Conservation (phyloP, 2,797 vertebrate genomes). For the Lutjanus argentimaculatus region DNA sequence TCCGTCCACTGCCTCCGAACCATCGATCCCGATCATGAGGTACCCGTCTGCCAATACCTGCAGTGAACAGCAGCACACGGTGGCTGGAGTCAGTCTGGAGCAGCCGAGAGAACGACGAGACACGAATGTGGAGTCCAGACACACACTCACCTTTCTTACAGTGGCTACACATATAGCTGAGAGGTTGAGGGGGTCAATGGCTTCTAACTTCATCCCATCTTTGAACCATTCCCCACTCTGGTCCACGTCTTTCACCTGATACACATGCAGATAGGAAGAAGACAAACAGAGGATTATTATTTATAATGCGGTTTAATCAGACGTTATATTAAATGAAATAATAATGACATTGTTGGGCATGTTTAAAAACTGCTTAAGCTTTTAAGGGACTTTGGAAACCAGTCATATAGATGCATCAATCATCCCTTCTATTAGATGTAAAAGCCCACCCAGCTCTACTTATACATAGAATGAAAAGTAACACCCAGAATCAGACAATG, state of each 20-base stretch:
- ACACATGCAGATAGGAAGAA: background rate
- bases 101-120: background rate
- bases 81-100: background rate
- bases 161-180: slow-evolving; percentile 99
- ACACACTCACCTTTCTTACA: slow-evolving; percentile 94
- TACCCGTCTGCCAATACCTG: slow-evolving; percentile 98
- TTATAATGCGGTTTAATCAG: background rate
- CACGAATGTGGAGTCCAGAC: background rate
- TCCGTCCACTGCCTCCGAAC: slow-evolving; percentile 97
- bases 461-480: too few relatives aligned
- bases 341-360: too few relatives aligned
- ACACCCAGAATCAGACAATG: too few relatives aligned
- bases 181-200: slow-evolving; percentile 98
- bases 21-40: slow-evolving; percentile 99
- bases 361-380: background rate
- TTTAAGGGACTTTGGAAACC: background rate
- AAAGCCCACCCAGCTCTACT: background rate
- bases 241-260: slow-evolving; percentile 95
- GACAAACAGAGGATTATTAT: background rate
- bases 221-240: slow-evolving; percentile 96
- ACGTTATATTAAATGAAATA: too few relatives aligned
- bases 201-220: slow-evolving; percentile 99
- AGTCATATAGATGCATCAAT: background rate
- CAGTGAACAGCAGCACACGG: slow-evolving; percentile 2
- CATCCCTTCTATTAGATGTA: background rate